Conservation (phyloP, 2,888 invertebrate genomes). For the Campoplex nolae region DNA sequence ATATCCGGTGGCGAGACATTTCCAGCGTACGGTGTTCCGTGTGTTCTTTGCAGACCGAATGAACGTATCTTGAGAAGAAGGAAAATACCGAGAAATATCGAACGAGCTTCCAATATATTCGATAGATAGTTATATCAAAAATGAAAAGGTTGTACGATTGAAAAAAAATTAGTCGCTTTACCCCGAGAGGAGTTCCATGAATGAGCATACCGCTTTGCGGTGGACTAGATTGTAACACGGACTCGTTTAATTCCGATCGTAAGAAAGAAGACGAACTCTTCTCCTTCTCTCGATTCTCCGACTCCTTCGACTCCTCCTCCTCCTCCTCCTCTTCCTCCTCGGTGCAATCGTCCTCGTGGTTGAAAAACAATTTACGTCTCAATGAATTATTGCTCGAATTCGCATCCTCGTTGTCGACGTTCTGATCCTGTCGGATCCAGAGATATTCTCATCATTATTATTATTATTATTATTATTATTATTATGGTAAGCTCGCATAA, state of each 20-base stretch:
- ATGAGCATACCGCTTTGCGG: conserved; percentile 80
- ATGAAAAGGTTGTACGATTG: background rate
- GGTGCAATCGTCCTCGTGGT: conserved; percentile 74
- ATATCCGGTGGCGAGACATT: conserved; percentile 78
- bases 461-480: conserved; percentile 5
- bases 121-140: background rate
- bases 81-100: conserved; percentile 4
- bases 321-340: conserved; percentile 70
- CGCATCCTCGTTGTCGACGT: conserved; percentile 79
- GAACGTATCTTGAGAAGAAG: conserved; percentile 67
- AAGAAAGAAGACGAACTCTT: conserved; percentile 75
- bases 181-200: conserved; percentile 78
- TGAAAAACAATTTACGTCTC: conserved; percentile 81
- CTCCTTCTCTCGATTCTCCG: conserved; percentile 75
- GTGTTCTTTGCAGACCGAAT: conserved; percentile 69
- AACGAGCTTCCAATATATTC: too few relatives aligned
- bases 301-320: conserved; percentile 69
- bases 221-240: conserved; percentile 76
- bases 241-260: conserved; percentile 73
- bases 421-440: conserved; percentile 77
- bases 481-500: background rate
- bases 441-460: background rate
- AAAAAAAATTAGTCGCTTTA: conserved; percentile 62
- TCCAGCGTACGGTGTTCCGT: conserved; percentile 75
- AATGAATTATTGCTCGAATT: conserved; percentile 81